Conservation (phyloP, 2,113 vertebrate species). For the Mesoclemmys tuberculata region DNA sequence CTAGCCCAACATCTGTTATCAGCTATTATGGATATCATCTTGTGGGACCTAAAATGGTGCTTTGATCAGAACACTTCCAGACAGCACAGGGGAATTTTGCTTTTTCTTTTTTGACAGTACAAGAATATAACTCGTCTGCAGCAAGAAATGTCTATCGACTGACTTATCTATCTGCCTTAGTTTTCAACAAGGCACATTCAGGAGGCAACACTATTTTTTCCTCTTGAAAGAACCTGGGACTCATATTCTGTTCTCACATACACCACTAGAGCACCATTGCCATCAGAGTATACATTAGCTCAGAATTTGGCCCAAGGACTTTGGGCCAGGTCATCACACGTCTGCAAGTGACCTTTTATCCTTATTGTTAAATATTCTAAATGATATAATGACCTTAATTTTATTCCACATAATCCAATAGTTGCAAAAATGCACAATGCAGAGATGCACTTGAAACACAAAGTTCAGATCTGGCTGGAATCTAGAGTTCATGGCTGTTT, state of each 20-base stretch:
- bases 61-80: not conserved
- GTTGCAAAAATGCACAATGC: not conserved
- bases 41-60: too few species aligned
- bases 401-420: not conserved
- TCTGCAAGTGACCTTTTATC: not conserved
- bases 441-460: not conserved
- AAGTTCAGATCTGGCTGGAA: not conserved
- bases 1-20: not conserved
- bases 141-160: too few species aligned
- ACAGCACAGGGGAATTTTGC: not conserved
- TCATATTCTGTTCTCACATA: not conserved
- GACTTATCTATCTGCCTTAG: not conserved
- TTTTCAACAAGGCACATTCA: not conserved
- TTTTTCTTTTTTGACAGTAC: not conserved
- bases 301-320: not conserved
- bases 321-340: not conserved
- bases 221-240: not conserved
- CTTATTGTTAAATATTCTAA: not conserved
- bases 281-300: not conserved
- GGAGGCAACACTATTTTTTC: not conserved
- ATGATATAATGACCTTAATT: not conserved
- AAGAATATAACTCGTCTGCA: not conserved
- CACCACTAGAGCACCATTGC: not conserved
- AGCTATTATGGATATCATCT: too few species aligned
- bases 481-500: rapidly evolving